Evolutionary conservation across 2,113 vertebrate species (phyloP), one percentile per base, ranked within the genome.

Genomic region (Romanogobio albipinnatus): DNA sequence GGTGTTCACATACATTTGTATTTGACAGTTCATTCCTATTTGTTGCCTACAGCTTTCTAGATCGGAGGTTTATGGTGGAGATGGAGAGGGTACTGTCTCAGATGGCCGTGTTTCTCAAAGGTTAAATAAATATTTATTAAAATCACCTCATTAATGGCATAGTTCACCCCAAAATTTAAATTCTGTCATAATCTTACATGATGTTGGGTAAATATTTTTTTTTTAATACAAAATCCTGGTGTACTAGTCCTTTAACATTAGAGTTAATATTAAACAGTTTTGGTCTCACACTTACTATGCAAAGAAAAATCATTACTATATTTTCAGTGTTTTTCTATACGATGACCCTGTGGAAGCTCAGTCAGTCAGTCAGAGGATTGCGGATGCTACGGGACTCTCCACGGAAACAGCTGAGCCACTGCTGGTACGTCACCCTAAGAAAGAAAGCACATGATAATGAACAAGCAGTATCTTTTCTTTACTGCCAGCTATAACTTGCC

Each of bases 321-420:
- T 45, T 77, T 64, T 84, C 45, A 84, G 83, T 76, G 74, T 64
- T 76, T 11, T 9, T 51, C 59, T 84, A 1, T 1, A 29, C 2
- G 14, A 66, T 9, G 11, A 39, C 15, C 17, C 74, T 43, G 59
- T 76, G 43, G 82, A 43, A 77, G 17, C 19, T 64, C 29, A n/a
- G 22, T n/a, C n/a, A n/a, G 26, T 84, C 26, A 56, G 0, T 76
- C 83, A 84, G 61, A 76, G 59, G 61, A 49, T 84, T n/a, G 47
- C 29, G 17, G 73, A 76, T 14, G 4, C 22, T 22, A 84, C 83
- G 2, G 83, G 74, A 47, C 56, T 84, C 26, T 62, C 22, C 15
- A 66, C 68, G 59, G 26, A 84, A 49, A 24, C 47, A 0, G 73
- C 47, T 13, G 83, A 84, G 7, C 0, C 1, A 3, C 58, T 79